Evolutionary conservation across 2,888 invertebrate genomes (phyloP), one percentile per base, ranked within the genome.

Genomic region (Coenonympha glycerion): DNA sequence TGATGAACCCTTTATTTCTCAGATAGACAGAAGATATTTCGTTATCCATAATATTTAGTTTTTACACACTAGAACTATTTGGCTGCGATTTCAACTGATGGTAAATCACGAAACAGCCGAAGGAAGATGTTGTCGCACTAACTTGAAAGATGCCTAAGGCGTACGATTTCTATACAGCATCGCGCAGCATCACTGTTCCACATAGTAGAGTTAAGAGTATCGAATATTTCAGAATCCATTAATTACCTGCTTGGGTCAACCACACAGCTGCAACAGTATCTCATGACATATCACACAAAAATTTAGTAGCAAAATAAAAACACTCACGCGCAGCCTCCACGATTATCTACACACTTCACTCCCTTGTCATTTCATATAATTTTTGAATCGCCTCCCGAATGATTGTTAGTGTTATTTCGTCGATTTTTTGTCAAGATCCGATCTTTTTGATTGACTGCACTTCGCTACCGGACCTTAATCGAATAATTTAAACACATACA

Each of bases 381-480:
- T 47, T 52, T 15, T 41, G 49, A 46, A 53, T 49, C 37, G 33
- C 31, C 39, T 36, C 48, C 30, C 34, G 50, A 34, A 31, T 45
- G 47, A 56, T 42, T 50, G 62, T 53, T 47, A 49, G 53, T 61
- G 59, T 64, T 72, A 69, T 76, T 69, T 70, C 69, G 71, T 73
- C 63, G 76, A 83, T 82, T 76, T 70, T 58, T 76, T 68, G 53
- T 61, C 63, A 64, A 59, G 74, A 79, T 80, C 66, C 61, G 63
- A 84, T 83, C 81, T 83, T 85, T 82, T 72, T 76, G 62, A 82
- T 80, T 71, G 71, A 69, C 62, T 66, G 69, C 61, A 66, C 73
- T 68, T 64, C 58, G 84, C 84, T 84, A 84, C 85, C 62, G 83
- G 66, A 65, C 66, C 66, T 60, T 63, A 62, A 63, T 62, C 63